Evolutionary conservation across 2,797 vertebrate genomes (phyloP), one percentile per base, ranked within the genome.

Genomic region (Aldrovandia affinis): DNA sequence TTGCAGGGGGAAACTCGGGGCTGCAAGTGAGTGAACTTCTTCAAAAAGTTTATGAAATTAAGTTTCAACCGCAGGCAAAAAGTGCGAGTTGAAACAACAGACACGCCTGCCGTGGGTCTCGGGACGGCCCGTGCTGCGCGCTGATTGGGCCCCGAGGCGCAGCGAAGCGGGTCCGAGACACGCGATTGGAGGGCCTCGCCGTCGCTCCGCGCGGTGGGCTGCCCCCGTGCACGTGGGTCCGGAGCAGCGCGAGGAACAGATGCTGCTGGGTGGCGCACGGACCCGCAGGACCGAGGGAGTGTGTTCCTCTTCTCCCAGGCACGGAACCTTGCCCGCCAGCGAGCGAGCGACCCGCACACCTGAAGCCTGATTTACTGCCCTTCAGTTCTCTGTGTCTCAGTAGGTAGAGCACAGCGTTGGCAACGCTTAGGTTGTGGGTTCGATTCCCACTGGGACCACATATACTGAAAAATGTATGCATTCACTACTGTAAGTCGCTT

Each of bases 141-240:
- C 9, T 0, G 73, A 94, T 93, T 94, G 91, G 94, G 9, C 9
- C 0, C 25, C 12, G 8, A 5, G 8, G 5, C 42, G 39, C 57
- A 47, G n/a, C 80, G 55, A 77, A 84, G 85, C 0, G 80, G n/a
- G 65, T 77, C 12, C 30, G 30, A 12, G 63, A 10, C 0, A 14
- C 42, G 3, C 86, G 18, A 93, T 92, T 94, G 88, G 92, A 78
- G 85, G 0, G 1, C 0, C 2, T 0, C 47, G 68, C 83, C 80
- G 87, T 85, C 92, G 22, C 78, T 93, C 85, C 82, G 28, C 20
- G 70, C n/a, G 54, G 89, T 89, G 89, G 92, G 90, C 81, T 89
- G 93, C 88, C 91, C 91, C 88, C 84, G 86, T 94, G 95, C 97
- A 97, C 96, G 96, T 96, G 96, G 94, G 96, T 94, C 92, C 85